A percentile compares a stretch with the other conserved stretches of the same genome.
These are phyloP conservation scores for Zoanthus gigantus DNA, from an alignment of 92 coral and sea anemone genomes.

Conservation along the genomic window DNA sequence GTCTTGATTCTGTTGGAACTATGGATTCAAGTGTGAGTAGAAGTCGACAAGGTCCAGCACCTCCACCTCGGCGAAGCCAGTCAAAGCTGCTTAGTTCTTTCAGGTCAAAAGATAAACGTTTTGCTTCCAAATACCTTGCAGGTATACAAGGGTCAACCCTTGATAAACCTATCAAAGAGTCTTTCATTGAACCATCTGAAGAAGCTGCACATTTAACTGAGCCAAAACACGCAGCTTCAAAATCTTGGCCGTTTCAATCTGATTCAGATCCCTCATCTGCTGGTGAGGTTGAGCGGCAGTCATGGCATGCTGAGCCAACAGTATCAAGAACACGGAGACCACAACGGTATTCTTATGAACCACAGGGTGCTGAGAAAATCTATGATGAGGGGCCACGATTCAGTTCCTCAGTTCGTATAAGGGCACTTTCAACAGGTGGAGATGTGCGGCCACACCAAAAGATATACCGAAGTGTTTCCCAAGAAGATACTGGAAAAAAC, in stretches of 20 bases:
- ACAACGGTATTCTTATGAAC: constrained; percentile 37
- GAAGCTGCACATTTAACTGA: constrained; percentile 19
- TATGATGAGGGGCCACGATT: constrained; percentile 12
- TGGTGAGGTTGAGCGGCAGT: constrained; percentile 66
- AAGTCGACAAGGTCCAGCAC: constrained; percentile 81
- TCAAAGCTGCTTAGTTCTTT: constrained; percentile 84
- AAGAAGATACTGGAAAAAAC: constrained; percentile 15
- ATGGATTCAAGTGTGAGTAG: constrained; percentile 62
- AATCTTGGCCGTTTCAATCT: constrained; percentile 84
- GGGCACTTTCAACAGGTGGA: constrained; percentile 59
- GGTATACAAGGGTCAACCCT: background rate
- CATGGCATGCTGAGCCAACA: constrained; percentile 82
- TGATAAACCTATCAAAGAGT: background rate
- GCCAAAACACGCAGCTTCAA: constrained; percentile 77
- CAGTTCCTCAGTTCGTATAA: constrained; percentile 74
- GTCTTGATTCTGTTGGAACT: constrained; percentile 73
- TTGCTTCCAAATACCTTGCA: constrained; percentile 29
- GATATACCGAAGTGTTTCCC: constrained; percentile 70
- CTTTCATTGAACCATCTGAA: background rate
- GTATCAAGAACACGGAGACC: constrained; percentile 32
- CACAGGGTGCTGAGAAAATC: constrained; percentile 8
- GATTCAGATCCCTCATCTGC: constrained; percentile 52
- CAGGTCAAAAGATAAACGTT: constrained; percentile 60
- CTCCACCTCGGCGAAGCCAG: constrained; percentile 84
- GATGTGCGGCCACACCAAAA: constrained; percentile 57